Conservation (phyloP, 2,888 invertebrate genomes). For the Hyposoter dolosus region DNA sequence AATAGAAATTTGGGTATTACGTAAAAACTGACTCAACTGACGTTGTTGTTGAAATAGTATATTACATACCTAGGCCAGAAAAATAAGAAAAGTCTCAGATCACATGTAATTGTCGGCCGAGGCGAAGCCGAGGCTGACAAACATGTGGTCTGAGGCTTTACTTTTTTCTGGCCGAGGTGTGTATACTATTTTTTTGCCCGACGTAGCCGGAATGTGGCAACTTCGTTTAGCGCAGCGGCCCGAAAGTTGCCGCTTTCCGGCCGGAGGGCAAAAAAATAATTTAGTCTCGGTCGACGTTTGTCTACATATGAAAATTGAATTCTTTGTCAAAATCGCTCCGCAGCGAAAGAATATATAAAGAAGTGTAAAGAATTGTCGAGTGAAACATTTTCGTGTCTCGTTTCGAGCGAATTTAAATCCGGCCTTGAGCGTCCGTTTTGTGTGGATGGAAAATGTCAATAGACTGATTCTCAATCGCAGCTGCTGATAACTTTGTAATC, state of each 20-base stretch:
- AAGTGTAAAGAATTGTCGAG: not conserved
- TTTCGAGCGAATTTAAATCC: not conserved
- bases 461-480: not conserved
- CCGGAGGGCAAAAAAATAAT: too few species aligned
- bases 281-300: not conserved
- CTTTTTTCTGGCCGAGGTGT: too few species aligned
- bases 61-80: too few species aligned
- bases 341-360: not conserved
- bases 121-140: too few species aligned
- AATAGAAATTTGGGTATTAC: slow-evolving; percentile 33
- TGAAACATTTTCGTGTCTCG: not conserved
- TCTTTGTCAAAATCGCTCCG: not conserved
- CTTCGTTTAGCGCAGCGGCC: too few species aligned
- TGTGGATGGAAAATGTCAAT: not conserved
- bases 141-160: too few species aligned
- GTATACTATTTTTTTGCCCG: too few species aligned
- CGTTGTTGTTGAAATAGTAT: too few species aligned
- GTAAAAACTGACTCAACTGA: slow-evolving; percentile 22
- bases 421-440: not conserved
- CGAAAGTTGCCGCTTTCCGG: too few species aligned
- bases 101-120: too few species aligned
- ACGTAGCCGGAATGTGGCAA: too few species aligned
- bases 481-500: slow-evolving; percentile 3
- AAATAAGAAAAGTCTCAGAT: too few species aligned
- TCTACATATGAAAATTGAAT: not conserved